Evolutionary conservation across 2,113 vertebrate species (phyloP).

Genomic region (Athene cunicularia): DNA sequence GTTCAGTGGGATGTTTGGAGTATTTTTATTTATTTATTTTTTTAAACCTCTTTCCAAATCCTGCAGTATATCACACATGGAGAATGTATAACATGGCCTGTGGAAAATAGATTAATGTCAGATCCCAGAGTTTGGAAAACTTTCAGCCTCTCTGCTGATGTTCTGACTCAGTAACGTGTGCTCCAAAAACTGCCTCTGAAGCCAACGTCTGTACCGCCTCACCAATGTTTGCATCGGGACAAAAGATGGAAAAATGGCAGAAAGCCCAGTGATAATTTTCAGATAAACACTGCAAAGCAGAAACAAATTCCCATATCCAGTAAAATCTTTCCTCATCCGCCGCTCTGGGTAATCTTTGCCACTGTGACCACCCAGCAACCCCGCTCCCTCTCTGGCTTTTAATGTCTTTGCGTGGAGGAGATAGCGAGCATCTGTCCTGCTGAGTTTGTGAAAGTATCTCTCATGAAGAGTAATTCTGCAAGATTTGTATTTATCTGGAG

Average conservation of each 20-base stretch:
- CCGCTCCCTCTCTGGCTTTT: not conserved
- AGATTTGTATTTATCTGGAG: not conserved
- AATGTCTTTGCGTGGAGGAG: not conserved
- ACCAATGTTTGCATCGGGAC: not conserved
- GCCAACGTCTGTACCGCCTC: not conserved
- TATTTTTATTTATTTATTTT: too few species aligned
- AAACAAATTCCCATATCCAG: not conserved
- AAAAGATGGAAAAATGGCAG: constrained; percentile 26
- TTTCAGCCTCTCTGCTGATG: not conserved
- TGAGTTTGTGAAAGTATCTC: not conserved
- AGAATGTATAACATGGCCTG: not conserved
- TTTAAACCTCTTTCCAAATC: not conserved
- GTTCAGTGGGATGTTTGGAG: not conserved
- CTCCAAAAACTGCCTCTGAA: not conserved
- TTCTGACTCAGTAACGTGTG: not conserved
- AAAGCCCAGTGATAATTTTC: not conserved
- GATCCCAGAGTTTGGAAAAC: not conserved
- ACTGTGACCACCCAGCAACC: not conserved
- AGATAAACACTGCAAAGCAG: not conserved
- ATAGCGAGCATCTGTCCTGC: not conserved
- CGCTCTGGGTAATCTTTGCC: not conserved
- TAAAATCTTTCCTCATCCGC: not conserved
- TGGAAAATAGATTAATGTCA: not conserved
- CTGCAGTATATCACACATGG: not conserved
- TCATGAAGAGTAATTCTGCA: not conserved